These are phyloP conservation scores for Cisticola juncidis DNA, from an alignment of 2,113 vertebrate genomes.

Conservation along the genomic window DNA sequence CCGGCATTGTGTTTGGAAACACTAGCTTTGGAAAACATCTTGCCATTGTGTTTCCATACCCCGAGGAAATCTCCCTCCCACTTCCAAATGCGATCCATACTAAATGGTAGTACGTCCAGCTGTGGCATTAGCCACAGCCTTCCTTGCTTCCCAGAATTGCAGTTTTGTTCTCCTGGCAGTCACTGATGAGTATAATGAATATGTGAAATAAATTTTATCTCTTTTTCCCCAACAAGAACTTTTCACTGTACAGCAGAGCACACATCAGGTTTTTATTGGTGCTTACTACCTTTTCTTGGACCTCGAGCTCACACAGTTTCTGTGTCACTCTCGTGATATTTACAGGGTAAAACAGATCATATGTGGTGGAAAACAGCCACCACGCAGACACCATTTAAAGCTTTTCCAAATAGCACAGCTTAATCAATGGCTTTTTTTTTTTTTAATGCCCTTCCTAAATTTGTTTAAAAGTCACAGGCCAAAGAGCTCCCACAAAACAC, in stretches of 20 bases:
- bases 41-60: rapidly evolving
- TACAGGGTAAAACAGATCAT: background rate
- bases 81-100: background rate
- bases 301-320: background rate
- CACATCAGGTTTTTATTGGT: background rate
- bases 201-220: background rate
- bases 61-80: background rate
- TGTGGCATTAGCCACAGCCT: background rate
- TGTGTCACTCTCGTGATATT: background rate
- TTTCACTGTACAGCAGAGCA: background rate
- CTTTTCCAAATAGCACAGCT: rapidly evolving
- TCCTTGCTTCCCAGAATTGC: background rate
- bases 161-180: background rate
- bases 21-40: background rate
- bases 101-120: rapidly evolving
- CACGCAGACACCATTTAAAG: background rate
- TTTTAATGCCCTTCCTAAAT: background rate
- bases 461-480: background rate
- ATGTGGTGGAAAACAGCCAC: background rate
- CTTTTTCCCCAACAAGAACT: background rate
- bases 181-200: background rate
- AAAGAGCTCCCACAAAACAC: background rate
- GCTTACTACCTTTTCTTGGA: background rate
- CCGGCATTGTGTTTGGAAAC: background rate
- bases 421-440: background rate